These are phyloP conservation scores for Hydraecia micacea DNA, from an alignment of 2,888 invertebrate genomes.

Conservation along the genomic window DNA sequence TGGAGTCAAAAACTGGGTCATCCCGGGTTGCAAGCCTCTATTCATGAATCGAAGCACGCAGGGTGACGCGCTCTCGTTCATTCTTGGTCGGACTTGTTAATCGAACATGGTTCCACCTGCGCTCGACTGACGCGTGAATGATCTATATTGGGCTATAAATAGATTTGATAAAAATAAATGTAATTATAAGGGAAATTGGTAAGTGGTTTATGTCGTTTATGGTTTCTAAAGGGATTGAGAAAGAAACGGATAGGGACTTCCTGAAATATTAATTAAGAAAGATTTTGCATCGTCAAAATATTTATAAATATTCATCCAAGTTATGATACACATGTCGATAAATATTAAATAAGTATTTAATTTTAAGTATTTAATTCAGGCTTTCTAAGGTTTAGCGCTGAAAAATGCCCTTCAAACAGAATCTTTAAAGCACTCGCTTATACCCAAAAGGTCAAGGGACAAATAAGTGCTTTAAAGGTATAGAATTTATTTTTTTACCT, in stretches of 20 bases:
- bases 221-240: not conserved
- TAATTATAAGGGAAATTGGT: not conserved
- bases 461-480: not conserved
- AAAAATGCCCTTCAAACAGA: not conserved
- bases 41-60: constrained; percentile 90
- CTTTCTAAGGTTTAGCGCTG: not conserved
- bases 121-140: constrained; percentile 73
- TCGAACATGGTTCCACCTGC: constrained; percentile 76
- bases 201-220: not conserved
- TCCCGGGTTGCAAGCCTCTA: constrained; percentile 91
- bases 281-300: not conserved
- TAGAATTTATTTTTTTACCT: not conserved
- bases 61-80: constrained; percentile 84
- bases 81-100: constrained; percentile 83
- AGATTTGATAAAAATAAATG: constrained; percentile 24
- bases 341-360: not conserved
- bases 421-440: not conserved
- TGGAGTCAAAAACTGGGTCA: constrained; percentile 92
- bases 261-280: not conserved
- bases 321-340: not conserved
- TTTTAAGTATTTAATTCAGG: too few species aligned
- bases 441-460: not conserved
- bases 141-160: constrained; percentile 55
- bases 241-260: not conserved
- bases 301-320: not conserved